These are phyloP conservation scores for Troides aeacus DNA, from an alignment of 2,888 invertebrate species.

Conservation along the genomic window DNA sequence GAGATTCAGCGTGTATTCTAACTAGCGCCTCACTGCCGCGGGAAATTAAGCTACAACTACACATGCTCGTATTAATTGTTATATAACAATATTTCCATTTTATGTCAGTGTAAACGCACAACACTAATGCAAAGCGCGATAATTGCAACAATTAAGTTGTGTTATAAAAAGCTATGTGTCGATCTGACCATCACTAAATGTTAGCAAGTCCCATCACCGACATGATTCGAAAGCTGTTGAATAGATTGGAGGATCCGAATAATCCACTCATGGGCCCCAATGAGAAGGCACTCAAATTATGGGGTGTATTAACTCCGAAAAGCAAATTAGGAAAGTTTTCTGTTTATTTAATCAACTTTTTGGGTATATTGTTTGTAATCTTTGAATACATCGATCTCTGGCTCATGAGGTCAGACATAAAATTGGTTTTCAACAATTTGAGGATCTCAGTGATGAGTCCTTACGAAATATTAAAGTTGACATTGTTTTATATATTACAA, in stretches of 20 bases:
- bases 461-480: conserved; percentile 52
- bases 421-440: conserved; percentile 52
- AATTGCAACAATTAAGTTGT: too few relatives aligned
- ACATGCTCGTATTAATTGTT: too few relatives aligned
- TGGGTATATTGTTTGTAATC: conserved; percentile 45
- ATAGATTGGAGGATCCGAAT: conserved; percentile 53
- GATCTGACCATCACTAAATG: too few relatives aligned
- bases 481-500: conserved; percentile 54
- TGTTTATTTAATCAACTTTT: conserved; percentile 48
- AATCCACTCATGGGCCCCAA: conserved; percentile 59
- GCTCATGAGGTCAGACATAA: conserved; percentile 53
- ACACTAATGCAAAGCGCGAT: too few relatives aligned
- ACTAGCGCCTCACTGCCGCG: too few relatives aligned
- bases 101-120: too few relatives aligned
- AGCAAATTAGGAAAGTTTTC: conserved; percentile 41
- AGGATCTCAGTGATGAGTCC: conserved; percentile 60
- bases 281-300: conserved; percentile 54
- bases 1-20: too few relatives aligned
- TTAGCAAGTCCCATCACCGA: neutral
- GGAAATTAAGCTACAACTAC: too few relatives aligned
- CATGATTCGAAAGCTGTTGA: conserved; percentile 42
- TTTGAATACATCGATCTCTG: conserved; percentile 58
- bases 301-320: conserved; percentile 56
- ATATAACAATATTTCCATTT: too few relatives aligned
- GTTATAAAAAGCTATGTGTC: too few relatives aligned